Evolutionary conservation across 2,797 vertebrate species (phyloP), one percentile per base, ranked within the genome.

Genomic region (Cygnus olor): DNA sequence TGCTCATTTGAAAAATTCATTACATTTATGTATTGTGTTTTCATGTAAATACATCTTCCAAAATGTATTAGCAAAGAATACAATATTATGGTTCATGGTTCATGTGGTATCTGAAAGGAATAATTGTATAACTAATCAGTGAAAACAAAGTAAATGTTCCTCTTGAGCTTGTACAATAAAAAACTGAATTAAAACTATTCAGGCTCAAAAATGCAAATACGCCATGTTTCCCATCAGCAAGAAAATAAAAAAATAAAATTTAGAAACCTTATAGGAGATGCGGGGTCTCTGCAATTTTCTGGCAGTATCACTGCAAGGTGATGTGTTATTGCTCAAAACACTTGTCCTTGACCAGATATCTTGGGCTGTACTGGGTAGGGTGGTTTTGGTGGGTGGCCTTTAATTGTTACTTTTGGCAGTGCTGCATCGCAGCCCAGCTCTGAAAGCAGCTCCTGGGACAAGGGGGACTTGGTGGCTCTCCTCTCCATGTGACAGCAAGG

Each of bases 121-220:
- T 98, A 98, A 98, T 97, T 98, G 97, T 98, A 97, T 98, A 98
- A 98, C 97, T 97, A 97, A 98, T 98, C 97, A 97, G 96, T 97
- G 97, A 98, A 98, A 98, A 98, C 97, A 98, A 98, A 98, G 97
- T 96, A 98, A 98, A 98, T 97, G 97, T 97, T 98, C 97, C 97
- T 98, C 96, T 98, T 95, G 96, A 97, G 97, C 94, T 97, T 97
- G 93, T 97, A 85, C 93, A 98, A 98, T 97, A 97, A 98, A 98
- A 98, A 98, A 97, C 57, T 80, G 94, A 98, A 98, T 98, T 98
- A 98, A 97, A 98, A 98, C 97, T 98, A 96, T 96, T 97, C 98
- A 98, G 97, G 97, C 98, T 98, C 98, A 98, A 98, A 98, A 98
- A 98, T 98, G 97, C 98, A 98, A 98, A 98, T 98, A 98, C 24